Evolutionary conservation across 64 coral and sea anemone genomes (phyloP), one percentile per base, ranked within the genome.

Genomic region (Acropora tenuis): DNA sequence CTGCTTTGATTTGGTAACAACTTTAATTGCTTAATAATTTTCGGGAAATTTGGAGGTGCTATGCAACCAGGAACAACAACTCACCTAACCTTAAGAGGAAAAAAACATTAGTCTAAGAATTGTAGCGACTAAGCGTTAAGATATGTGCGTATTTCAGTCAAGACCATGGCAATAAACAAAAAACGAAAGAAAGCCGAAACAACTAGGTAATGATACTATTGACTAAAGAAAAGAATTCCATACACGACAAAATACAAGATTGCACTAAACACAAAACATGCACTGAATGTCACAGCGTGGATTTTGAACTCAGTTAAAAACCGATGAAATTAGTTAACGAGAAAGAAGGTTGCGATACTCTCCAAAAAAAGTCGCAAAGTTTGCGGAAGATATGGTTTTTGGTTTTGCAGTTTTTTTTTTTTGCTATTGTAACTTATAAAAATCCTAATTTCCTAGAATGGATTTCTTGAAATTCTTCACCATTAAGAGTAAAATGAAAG

Each of bases 381-480:
- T 30, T 30, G 30, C 30, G 30, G 30, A 30, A 30, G 30, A 30
- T 30, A 30, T 30, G 30, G 30, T 30, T 30, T 30, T 30, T 30
- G 30, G 30, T 30, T 30, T 30, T 30, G 30, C 30, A 30, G 30
- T 30, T 47, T 20, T 63, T 71, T 69, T 69, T 8, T n/a, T 15
- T 50, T 16, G 49, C 43, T 18, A 1, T 30, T 43, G 41, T 16
- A 16, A 84, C 82, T 69, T 48, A 30, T 30, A 30, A 13, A 63
- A 63, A 1, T 44, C 82, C n/a, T 85, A 41, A 85, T 85, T 85
- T 61, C 63, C 65, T 85, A 3, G 41, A 48, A 19, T 50, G 46
- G 1, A 85, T 49, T 85, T 41, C 80, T 44, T 15, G 3, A 72
- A 46, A 48, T 48, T 19, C 17, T 71, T 12, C 15, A 50, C 82